These are phyloP conservation scores for Alloplasta piceator DNA, from an alignment of 2,888 invertebrate species.

Conservation along the genomic window DNA sequence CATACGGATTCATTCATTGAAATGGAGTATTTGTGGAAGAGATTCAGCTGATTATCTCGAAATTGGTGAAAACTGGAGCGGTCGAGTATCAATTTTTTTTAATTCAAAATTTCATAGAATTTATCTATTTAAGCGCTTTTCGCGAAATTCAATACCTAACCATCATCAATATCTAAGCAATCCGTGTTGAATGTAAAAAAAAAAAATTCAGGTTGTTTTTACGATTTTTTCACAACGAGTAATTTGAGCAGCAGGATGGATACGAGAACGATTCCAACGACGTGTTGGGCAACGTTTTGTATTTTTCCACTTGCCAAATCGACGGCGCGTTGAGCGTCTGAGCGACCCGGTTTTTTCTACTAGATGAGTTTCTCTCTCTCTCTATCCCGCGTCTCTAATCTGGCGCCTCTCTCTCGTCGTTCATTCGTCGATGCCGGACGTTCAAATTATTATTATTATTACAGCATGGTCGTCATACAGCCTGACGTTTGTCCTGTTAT, in stretches of 20 bases:
- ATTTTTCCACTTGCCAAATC: constrained; percentile 65
- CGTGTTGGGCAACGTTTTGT: constrained; percentile 51
- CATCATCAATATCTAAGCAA: too few relatives aligned
- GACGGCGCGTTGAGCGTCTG: constrained; percentile 31
- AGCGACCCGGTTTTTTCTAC: constrained; percentile 53
- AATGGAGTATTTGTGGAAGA: too few relatives aligned
- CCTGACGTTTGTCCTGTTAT: constrained; percentile 51
- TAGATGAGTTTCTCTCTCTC: constrained; percentile 54
- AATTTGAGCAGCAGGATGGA: constrained; percentile 36
- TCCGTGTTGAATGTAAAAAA: too few relatives aligned
- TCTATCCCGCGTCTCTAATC: constrained; percentile 6
- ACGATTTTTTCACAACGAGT: constrained; percentile 11
- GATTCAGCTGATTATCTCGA: too few relatives aligned
- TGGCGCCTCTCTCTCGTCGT: not conserved
- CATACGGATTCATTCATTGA: too few relatives aligned
- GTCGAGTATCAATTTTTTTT: too few relatives aligned
- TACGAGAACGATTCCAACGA: constrained; percentile 37
- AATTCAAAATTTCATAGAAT: too few relatives aligned
- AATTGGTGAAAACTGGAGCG: too few relatives aligned
- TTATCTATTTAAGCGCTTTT: too few relatives aligned
- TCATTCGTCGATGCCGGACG: not conserved
- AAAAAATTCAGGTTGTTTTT: not conserved
- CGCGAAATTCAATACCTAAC: too few relatives aligned
- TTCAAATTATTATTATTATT: constrained; percentile 4
- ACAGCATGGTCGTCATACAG: constrained; percentile 10